Evolutionary conservation across 2,888 invertebrate species (phyloP).

Genomic region (Tetheella fluctuosa): DNA sequence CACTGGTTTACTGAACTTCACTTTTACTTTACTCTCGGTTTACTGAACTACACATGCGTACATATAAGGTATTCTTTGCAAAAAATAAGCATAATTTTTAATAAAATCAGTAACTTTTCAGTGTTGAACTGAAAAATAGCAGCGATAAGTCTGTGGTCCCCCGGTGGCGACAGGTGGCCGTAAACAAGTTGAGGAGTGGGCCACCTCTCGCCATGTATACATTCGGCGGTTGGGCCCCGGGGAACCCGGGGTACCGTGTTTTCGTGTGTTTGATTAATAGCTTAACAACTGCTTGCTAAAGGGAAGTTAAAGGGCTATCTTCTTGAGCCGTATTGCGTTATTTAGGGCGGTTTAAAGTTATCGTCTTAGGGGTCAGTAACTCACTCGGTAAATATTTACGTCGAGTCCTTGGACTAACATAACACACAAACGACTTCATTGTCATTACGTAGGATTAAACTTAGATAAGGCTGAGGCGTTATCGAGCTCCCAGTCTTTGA

Average conservation of each 20-base stretch:
- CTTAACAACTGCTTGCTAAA: conserved; percentile 5
- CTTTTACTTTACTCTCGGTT: no score
- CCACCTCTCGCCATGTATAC: not conserved
- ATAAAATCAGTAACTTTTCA: not conserved
- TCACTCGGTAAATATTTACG: conserved; percentile 1
- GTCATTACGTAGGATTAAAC: not conserved
- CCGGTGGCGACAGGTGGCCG: not conserved
- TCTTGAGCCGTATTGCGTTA: not conserved
- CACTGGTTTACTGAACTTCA: no score
- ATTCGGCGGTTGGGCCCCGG: not conserved
- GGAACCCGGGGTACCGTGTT: conserved; percentile 5
- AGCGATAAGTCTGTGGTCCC: not conserved
- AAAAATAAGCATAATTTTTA: no score
- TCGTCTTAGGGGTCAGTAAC: not conserved
- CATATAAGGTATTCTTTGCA: no score
- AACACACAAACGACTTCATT: not conserved
- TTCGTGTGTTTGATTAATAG: conserved; percentile 18
- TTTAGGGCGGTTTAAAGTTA: conserved; percentile 8
- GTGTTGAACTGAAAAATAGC: not conserved
- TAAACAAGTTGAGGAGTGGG: not conserved
- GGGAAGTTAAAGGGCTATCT: not conserved
- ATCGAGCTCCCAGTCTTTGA: not conserved
- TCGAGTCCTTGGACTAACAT: not conserved
- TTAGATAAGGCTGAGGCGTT: not conserved
- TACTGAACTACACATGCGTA: no score